A percentile compares a stretch with the other conserved stretches of the same genome.
phyloP scores from a whole-genome alignment of 2,113 vertebrate genomes.

The Marcusenius ussheri region DNA sequence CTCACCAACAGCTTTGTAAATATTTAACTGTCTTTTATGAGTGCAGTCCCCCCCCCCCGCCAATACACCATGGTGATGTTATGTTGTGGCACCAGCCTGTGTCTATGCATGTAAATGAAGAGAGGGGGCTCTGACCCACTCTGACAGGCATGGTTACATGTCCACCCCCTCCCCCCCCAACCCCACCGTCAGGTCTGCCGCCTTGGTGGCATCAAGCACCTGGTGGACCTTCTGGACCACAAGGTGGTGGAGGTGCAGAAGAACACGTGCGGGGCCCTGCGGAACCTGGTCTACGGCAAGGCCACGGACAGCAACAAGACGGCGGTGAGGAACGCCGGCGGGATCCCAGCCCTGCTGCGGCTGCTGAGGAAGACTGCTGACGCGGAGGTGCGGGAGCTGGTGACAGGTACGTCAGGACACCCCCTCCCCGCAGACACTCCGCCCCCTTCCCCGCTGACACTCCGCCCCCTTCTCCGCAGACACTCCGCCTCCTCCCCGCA shows the following conservation, averaged over 20 bases:
- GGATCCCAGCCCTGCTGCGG: slow-evolving; percentile 83
- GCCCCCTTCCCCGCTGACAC: neutral
- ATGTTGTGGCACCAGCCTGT: neutral
- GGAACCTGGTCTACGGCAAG: slow-evolving; percentile 92
- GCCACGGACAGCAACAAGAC: slow-evolving; percentile 97
- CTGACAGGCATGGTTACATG: neutral
- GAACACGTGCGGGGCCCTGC: slow-evolving; percentile 86
- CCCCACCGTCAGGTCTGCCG: slow-evolving; percentile 71
- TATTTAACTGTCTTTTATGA: too few species aligned
- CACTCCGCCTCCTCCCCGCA: neutral
- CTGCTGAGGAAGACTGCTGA: slow-evolving; percentile 86
- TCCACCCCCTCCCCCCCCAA: too few species aligned
- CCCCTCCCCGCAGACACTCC: neutral
- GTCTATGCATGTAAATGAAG: neutral
- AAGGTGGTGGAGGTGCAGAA: slow-evolving; percentile 89
- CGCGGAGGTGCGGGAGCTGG: slow-evolving; percentile 87
- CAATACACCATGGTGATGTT: neutral
- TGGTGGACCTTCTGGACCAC: slow-evolving; percentile 91
- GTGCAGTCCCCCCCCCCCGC: too few species aligned
- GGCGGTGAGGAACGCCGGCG: slow-evolving; percentile 91
- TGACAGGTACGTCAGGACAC: slow-evolving; percentile 64
- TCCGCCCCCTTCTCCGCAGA: neutral
- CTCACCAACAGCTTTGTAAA: neutral
- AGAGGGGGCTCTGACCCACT: neutral
- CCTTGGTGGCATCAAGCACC: slow-evolving; percentile 89